Evolutionary conservation across 2,113 vertebrate genomes (phyloP), one percentile per base, ranked within the genome.

Genomic region (Gymnogyps californianus): DNA sequence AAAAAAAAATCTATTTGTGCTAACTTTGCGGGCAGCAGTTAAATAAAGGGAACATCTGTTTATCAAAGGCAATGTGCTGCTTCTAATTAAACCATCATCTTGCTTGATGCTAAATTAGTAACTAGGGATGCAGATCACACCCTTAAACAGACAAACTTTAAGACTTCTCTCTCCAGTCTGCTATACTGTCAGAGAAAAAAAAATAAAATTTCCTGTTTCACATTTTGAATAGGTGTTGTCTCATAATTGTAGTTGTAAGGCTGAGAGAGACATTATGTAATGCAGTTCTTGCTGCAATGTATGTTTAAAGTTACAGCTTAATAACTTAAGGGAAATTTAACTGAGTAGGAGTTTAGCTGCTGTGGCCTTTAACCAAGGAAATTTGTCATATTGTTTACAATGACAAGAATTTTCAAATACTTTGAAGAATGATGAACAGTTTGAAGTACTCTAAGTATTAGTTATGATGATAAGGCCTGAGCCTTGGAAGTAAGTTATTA

Each of bases 81-180:
- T 97, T 98, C 96, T 98, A 98, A 98, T 98, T 98, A 98, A 97
- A 95, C 96, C 58, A 59, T 97, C 96, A 95, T 97, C 97, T 98
- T 97, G 86, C 95, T 96, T 93, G 91, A 93, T 84, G 72, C 90
- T 98, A 96, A 97, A 98, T 98, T 97, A 98, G 95, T 96, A 97
- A 96, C 97, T 95, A 93, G 90, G 87, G 96, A 87, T 92, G 94
- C 90, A 96, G 95, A 97, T 97, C 91, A 97, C 89, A 98, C 93
- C 91, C 96, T 97, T 92, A 96, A 94, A 87, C 31, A 91, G 90
- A 88, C 44, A 83, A 96, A 88, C 82, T 94, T 34, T 19, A 93
- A 87, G 94, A 96, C 40, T 92, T 97, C 31, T 44, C 31, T 95
- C 47, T 95, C 76, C 83, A 88, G 84, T 87, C 87, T 97, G 72